phyloP scores from a whole-genome alignment of 2,113 vertebrate genomes.

The Siniperca chuatsi region DNA sequence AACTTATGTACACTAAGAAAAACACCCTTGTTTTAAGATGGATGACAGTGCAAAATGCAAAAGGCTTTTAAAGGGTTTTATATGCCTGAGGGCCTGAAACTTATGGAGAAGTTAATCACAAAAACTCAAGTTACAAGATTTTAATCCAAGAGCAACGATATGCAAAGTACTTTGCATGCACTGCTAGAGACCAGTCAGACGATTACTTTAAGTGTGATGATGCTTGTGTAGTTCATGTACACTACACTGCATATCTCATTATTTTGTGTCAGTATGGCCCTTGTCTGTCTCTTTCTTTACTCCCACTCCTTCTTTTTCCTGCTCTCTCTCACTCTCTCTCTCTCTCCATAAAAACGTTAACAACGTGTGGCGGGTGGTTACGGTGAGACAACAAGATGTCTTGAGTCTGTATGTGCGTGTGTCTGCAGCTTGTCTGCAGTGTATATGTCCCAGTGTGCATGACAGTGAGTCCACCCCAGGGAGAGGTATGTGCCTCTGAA shows the following conservation, averaged over 20 bases:
- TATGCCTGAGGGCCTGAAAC: not conserved
- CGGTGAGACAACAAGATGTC: conserved; percentile 60
- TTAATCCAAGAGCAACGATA: not conserved
- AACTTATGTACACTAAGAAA: not conserved
- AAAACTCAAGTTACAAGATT: not conserved
- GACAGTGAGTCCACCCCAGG: conserved; percentile 70
- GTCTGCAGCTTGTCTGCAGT: conserved; percentile 57
- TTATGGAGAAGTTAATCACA: not conserved
- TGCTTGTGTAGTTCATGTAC: not conserved
- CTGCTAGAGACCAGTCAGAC: not conserved
- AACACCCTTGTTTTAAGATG: conserved; percentile 7
- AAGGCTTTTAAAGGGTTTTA: conserved; percentile 1
- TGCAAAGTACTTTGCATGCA: not conserved
- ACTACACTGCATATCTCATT: not conserved
- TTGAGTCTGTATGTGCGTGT: conserved; percentile 43
- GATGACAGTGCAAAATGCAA: conserved; percentile 12
- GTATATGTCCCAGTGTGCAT: conserved; percentile 63
- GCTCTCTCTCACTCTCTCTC: not conserved
- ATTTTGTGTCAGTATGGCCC: not conserved
- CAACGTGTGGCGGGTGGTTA: conserved; percentile 58
- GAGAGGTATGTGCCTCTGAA: conserved; percentile 48
- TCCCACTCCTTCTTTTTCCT: not conserved
- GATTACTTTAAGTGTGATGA: not conserved
- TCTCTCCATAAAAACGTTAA: conserved; percentile 38
- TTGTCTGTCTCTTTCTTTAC: not conserved